Percentiles rank a stretch among this genome's conserved stretches.
Conservation (phyloP, 2,113 vertebrate species). For the Oncorhynchus kisutch region DNA sequence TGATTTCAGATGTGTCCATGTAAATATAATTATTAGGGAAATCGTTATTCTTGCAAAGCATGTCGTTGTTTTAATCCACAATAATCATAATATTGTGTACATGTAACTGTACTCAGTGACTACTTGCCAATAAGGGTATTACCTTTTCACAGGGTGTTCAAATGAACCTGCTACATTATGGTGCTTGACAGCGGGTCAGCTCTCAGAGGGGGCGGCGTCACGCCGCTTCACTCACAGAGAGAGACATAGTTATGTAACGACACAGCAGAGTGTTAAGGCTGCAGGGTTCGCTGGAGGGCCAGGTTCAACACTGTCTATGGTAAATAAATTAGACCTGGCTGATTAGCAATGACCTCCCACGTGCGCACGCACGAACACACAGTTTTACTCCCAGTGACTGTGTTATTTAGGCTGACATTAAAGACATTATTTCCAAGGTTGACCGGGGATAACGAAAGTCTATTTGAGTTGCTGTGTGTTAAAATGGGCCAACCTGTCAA, state of each 20-base stretch:
- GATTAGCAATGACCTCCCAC: conserved; percentile 1
- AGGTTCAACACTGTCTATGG: conserved; percentile 17
- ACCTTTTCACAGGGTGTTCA: conserved; percentile 37
- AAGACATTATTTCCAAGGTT: conserved; percentile 49
- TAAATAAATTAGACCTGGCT: conserved; percentile 18
- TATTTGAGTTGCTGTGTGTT: background rate
- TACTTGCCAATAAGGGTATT: conserved; percentile 37
- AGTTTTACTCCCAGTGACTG: conserved; percentile 6
- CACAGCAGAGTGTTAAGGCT: background rate
- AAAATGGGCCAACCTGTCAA: background rate
- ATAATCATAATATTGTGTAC: no score
- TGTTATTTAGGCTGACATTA: conserved; percentile 45
- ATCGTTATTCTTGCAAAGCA: no score
- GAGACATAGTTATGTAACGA: conserved; percentile 24
- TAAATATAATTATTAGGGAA: no score
- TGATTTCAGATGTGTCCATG: no score
- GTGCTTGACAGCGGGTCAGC: conserved; percentile 37
- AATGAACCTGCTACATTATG: conserved; percentile 59
- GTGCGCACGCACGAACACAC: no score
- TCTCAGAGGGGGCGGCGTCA: background rate
- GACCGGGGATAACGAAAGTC: conserved; percentile 27
- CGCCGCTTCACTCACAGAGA: conserved; percentile 9
- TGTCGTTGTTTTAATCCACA: no score
- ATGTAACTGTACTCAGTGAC: no score
- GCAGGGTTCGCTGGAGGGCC: conserved; percentile 20